A percentile compares a stretch with the other conserved stretches of the same genome.
Evolutionary conservation across 2,888 invertebrate genomes (phyloP).

Genomic region (Sphaerophoria rueppellii): DNA sequence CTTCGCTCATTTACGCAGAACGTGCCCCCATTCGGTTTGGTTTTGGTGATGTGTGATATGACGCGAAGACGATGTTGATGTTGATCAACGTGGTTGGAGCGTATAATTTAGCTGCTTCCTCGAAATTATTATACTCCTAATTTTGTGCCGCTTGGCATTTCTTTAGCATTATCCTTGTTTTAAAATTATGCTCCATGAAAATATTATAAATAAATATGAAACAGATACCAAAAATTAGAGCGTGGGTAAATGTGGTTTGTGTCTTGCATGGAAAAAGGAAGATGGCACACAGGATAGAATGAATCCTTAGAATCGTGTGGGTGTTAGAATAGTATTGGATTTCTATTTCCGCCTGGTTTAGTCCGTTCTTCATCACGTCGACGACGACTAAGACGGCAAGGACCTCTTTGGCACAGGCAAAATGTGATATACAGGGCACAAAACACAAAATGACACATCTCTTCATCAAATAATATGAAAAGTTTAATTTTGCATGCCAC

Average conservation of each 20-base stretch:
- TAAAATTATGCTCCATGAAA: conserved; percentile 66
- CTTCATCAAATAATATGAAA: conserved; percentile 71
- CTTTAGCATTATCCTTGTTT: conserved; percentile 37
- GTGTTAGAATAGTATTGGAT: conserved; percentile 8
- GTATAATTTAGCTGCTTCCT: conserved; percentile 48
- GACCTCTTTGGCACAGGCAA: conserved; percentile 40
- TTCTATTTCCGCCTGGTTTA: neutral
- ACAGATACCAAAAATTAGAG: conserved; percentile 60
- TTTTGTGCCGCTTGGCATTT: conserved; percentile 32
- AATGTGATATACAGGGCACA: conserved; percentile 48
- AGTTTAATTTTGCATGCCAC: conserved; percentile 69
- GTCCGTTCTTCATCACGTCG: conserved; percentile 10
- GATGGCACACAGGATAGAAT: conserved; percentile 43
- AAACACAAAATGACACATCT: conserved; percentile 71
- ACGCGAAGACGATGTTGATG: conserved; percentile 22
- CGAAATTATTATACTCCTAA: conserved; percentile 10
- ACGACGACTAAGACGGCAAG: conserved; percentile 48
- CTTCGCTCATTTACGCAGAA: conserved; percentile 52
- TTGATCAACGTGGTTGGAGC: conserved; percentile 46
- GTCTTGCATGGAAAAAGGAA: conserved; percentile 60
- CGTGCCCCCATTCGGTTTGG: conserved; percentile 17
- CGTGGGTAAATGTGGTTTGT: conserved; percentile 53
- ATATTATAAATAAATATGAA: conserved; percentile 63
- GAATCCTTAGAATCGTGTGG: neutral
- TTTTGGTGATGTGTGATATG: conserved; percentile 29